phyloP scores from a whole-genome alignment of 1,140 invertebrate species.

The Drosophila ohnishii region DNA sequence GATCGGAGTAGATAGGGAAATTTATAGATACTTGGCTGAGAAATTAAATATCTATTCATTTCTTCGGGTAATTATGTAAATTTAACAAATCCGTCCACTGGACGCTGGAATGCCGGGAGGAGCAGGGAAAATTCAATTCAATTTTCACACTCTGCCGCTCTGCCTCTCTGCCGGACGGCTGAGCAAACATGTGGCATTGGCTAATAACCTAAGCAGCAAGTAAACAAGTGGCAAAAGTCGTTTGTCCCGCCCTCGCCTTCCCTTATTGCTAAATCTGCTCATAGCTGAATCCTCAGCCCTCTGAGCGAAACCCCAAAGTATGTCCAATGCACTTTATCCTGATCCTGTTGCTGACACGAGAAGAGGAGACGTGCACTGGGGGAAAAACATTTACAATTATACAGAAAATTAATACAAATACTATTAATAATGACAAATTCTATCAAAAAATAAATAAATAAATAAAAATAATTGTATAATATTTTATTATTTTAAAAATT shows the following conservation, averaged over 20 bases:
- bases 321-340: slow-evolving; percentile 63
- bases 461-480: no score
- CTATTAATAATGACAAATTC: no score
- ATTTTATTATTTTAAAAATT: no score
- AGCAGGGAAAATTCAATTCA: slow-evolving; percentile 29
- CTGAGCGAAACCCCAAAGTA: slow-evolving; percentile 39
- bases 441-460: no score
- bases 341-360: slow-evolving; percentile 51
- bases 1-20: slow-evolving; percentile 47
- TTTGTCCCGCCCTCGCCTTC: slow-evolving; percentile 4
- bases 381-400: not conserved
- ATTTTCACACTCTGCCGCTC: slow-evolving; percentile 49
- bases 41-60: slow-evolving; percentile 54
- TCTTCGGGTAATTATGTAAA: slow-evolving; percentile 62
- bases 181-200: slow-evolving; percentile 68
- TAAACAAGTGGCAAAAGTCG: slow-evolving; percentile 60
- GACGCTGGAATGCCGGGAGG: not conserved
- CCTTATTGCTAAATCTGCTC: slow-evolving; percentile 12
- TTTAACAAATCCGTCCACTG: slow-evolving; percentile 21
- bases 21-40: slow-evolving; percentile 60
- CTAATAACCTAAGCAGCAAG: slow-evolving; percentile 77
- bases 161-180: slow-evolving; percentile 15
- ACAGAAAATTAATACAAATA: not conserved
- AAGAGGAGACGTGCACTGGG: slow-evolving; percentile 3
- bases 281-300: not conserved